Evolutionary conservation across 2,888 invertebrate species (phyloP).

Genomic region (Boloria euphrosyne): DNA sequence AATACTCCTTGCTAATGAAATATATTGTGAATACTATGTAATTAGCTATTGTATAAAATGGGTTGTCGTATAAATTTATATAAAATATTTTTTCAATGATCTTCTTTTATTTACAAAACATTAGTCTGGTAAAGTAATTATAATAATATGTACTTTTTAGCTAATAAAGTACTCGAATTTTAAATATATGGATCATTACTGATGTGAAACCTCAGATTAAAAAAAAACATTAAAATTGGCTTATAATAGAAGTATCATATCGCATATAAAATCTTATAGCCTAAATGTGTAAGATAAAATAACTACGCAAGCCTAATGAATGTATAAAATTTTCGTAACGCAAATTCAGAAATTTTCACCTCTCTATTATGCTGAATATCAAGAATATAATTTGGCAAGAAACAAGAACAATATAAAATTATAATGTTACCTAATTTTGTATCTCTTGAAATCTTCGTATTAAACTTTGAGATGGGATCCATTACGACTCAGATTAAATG

Average conservation of each 20-base stretch:
- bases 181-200: background rate
- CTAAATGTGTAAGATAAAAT: background rate
- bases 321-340: background rate
- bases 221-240: no score
- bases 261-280: no score
- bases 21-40: slow-evolving; percentile 35
- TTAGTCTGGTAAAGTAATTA: background rate
- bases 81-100: slow-evolving; percentile 68
- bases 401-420: slow-evolving; percentile 28
- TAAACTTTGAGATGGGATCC: slow-evolving; percentile 16
- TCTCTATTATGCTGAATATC: slow-evolving; percentile 11
- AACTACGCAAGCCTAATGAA: background rate
- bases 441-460: slow-evolving; percentile 21
- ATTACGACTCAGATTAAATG: slow-evolving; percentile 16
- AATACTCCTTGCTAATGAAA: slow-evolving; percentile 28
- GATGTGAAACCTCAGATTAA: background rate
- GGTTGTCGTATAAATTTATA: slow-evolving; percentile 79
- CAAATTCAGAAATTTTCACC: slow-evolving; percentile 4
- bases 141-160: background rate
- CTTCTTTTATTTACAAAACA: slow-evolving; percentile 46
- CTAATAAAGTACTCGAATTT: background rate
- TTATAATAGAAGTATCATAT: no score
- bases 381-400: slow-evolving; percentile 16
- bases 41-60: slow-evolving; percentile 51
- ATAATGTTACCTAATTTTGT: slow-evolving; percentile 14